phyloP scores from a whole-genome alignment of 1,140 invertebrate genomes.

The Ceratosolen fusciceps region DNA sequence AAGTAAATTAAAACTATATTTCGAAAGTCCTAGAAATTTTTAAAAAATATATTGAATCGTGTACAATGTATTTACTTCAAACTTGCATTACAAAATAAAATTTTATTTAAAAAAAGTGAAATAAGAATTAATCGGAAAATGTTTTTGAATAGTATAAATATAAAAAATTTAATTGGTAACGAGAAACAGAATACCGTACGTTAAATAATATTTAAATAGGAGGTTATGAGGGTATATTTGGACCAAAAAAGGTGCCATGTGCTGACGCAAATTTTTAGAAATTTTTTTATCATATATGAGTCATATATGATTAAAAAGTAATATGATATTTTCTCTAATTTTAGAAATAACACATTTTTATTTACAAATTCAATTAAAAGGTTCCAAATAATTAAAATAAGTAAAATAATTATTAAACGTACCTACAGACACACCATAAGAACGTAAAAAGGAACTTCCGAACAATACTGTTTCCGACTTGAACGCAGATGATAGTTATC shows the following conservation, averaged over 20 bases:
- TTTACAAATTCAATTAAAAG: neutral
- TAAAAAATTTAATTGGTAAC: neutral
- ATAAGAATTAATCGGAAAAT: constrained; percentile 24
- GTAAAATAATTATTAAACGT: constrained; percentile 38
- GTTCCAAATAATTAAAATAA: constrained; percentile 34
- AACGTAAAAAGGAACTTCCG: constrained; percentile 46
- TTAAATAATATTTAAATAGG: neutral
- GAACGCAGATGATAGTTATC: neutral
- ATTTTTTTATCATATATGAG: neutral
- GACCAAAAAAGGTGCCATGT: constrained; percentile 43
- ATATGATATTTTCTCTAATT: constrained; percentile 23
- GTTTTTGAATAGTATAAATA: constrained; percentile 31
- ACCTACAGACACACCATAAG: constrained; percentile 48
- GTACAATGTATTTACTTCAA: constrained; percentile 47
- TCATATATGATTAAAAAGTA: neutral
- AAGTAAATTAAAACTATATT: neutral
- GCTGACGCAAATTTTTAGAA: constrained; percentile 9
- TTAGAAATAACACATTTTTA: neutral
- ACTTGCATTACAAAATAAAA: constrained; percentile 12
- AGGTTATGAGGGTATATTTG: constrained; percentile 27
- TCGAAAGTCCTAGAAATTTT: neutral
- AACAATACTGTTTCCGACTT: neutral
- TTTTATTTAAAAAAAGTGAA: neutral
- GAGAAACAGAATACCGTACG: neutral
- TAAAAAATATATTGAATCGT: constrained; percentile 42